phyloP scores from a whole-genome alignment of 2,888 invertebrate species.

The Morpho deidamia region DNA sequence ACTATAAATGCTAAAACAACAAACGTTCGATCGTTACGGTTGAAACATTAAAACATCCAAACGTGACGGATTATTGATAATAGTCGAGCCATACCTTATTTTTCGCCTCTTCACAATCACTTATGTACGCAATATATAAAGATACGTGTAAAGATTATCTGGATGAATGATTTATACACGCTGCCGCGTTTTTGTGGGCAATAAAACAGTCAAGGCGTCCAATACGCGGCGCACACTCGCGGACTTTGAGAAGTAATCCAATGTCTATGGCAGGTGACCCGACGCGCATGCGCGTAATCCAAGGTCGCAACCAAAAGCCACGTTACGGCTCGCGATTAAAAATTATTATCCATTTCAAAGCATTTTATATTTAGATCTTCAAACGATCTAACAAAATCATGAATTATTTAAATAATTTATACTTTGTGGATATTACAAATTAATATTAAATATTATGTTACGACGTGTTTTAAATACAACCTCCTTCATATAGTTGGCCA shows the following conservation, averaged over 20 bases:
- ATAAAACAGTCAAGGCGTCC: slow-evolving; percentile 9
- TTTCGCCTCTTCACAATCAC: background rate
- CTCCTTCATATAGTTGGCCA: too few species aligned
- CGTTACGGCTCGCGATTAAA: slow-evolving; percentile 15
- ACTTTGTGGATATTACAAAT: too few species aligned
- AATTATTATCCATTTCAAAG: background rate
- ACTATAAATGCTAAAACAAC: slow-evolving; percentile 8
- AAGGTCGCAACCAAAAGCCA: slow-evolving; percentile 54
- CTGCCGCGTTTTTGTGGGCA: slow-evolving; percentile 14
- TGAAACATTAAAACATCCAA: slow-evolving; percentile 52
- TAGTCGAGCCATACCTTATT: slow-evolving; percentile 46
- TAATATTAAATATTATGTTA: too few species aligned
- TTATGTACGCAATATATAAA: background rate
- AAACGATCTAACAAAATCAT: too few species aligned
- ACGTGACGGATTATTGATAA: slow-evolving; percentile 58
- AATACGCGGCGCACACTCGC: slow-evolving; percentile 42
- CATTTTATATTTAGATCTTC: too few species aligned
- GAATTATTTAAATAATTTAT: too few species aligned
- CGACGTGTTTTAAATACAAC: too few species aligned
- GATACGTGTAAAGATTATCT: background rate
- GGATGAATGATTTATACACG: background rate
- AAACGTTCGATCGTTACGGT: slow-evolving; percentile 43
- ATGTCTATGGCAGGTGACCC: slow-evolving; percentile 37
- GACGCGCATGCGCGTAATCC: slow-evolving; percentile 50
- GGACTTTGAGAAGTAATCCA: slow-evolving; percentile 42